Percentiles rank a stretch among this genome's conserved stretches.
These are phyloP conservation scores for Carollia perspicillata DNA, from an alignment of 2,113 vertebrate species.

Conservation along the genomic window DNA sequence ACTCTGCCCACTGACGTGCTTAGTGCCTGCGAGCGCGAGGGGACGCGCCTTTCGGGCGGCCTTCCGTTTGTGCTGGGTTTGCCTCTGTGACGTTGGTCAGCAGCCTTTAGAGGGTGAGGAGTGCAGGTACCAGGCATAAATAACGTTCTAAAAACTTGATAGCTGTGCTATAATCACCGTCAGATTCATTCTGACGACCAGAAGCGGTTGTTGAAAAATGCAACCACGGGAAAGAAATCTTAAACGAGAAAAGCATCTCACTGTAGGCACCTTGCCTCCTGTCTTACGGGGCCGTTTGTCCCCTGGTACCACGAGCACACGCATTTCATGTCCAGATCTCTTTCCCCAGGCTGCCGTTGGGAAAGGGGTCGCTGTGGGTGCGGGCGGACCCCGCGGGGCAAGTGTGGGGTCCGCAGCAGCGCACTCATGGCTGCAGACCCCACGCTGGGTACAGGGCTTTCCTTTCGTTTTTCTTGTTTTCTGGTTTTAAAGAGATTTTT, in stretches of 20 bases:
- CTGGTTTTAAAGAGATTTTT: constrained; percentile 80
- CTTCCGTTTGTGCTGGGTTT: constrained; percentile 90
- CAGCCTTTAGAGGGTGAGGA: constrained; percentile 86
- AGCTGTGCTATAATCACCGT: constrained; percentile 81
- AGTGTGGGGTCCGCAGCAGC: constrained; percentile 84
- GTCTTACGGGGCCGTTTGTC: constrained; percentile 88
- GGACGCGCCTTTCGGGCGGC: constrained; percentile 86
- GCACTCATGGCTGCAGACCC: constrained; percentile 84
- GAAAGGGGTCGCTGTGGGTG: constrained; percentile 82
- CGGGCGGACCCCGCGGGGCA: constrained; percentile 77
- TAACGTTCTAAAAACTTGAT: constrained; percentile 75
- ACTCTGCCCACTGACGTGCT: constrained; percentile 91
- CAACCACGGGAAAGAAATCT: constrained; percentile 80
- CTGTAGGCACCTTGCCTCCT: constrained; percentile 86
- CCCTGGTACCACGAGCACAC: constrained; percentile 82
- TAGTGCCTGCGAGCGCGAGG: constrained; percentile 86
- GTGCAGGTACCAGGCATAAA: constrained; percentile 86
- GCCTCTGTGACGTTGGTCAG: constrained; percentile 87
- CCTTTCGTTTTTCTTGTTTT: constrained; percentile 71
- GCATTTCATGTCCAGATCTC: constrained; percentile 87
- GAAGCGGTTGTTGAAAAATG: constrained; percentile 76
- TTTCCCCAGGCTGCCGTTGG: constrained; percentile 90
- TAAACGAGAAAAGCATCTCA: constrained; percentile 83
- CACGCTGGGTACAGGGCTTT: constrained; percentile 79
- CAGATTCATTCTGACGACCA: constrained; percentile 79